Base-by-base conservation (phyloP, 1,140 invertebrate species). In the Magallana gigas region DNA sequence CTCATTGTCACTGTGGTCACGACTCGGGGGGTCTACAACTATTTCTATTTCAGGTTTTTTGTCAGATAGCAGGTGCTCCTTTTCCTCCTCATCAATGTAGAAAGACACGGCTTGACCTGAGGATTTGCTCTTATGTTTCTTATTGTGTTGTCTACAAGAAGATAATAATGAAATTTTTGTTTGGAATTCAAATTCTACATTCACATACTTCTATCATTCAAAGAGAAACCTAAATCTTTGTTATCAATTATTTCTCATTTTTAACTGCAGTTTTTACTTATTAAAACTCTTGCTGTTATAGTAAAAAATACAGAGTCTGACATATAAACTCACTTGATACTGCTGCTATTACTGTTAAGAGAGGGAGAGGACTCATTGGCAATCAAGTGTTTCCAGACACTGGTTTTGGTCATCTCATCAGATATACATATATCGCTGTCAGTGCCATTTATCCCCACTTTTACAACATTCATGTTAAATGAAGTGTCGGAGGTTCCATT, bases 11-110 rank as follows among this genome's bases (percentile, higher is more conserved):
- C 68, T 76, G 18, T 76, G 18, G 23, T 76, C 68, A 29, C 68
- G 8, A 12, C 91, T 93, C 18, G 92, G 92, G 2, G 92, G 92
- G 60, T 93, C 92, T 1, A 93, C 90, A 14, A 93, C 90, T 84
- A 93, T 93, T 76, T 76, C 90, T 84, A 93, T 93, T 76, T 76
- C 68, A 8, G 91, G 90, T 23, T 90, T 71, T 59, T 90, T 91
- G 14, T 88, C 57, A 12, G 68, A 9, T 56, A 93, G 89, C 12
- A 93, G 87, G 18, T 88, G 89, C 62, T 93, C 92, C 48, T 91
- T 93, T 83, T 93, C 92, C 57, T 91, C 90, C 8, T 93, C 92
- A 57, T 93, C 92, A 18, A 93, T 93, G 89, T 93, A 93, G 83
- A 93, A 93, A 84, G 89, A 90, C 56, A 91, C 91, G 3, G 90